Evolutionary conservation across 2,113 vertebrate genomes (phyloP).

Genomic region (Tupaia chinensis): DNA sequence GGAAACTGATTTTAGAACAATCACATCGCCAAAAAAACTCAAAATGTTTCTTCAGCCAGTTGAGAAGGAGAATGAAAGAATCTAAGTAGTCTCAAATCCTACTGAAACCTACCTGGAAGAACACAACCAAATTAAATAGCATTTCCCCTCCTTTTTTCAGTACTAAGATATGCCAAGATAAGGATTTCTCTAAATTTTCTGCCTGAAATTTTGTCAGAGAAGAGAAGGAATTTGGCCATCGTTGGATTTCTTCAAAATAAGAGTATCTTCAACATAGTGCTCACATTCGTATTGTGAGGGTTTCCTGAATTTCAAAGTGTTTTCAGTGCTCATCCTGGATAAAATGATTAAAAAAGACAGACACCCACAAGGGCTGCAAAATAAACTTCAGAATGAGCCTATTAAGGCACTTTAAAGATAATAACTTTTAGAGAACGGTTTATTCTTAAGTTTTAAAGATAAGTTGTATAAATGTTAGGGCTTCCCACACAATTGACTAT

Average conservation of each 20-base stretch:
- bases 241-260: conserved; percentile 7
- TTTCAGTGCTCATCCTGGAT: background rate
- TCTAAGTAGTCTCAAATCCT: background rate
- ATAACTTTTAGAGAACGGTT: background rate
- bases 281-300: background rate
- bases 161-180: background rate
- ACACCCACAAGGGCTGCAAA: background rate
- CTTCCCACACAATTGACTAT: background rate
- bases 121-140: background rate
- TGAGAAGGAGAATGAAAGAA: background rate
- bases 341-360: background rate
- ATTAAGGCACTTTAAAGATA: background rate
- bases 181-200: background rate
- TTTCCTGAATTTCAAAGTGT: background rate
- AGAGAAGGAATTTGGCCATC: background rate
- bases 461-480: background rate
- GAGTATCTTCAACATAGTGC: background rate
- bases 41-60: background rate
- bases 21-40: background rate
- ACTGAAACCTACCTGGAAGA: background rate
- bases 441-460: conserved; percentile 5
- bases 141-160: background rate
- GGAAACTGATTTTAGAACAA: background rate
- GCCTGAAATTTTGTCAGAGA: background rate
- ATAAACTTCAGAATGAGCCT: background rate